Evolutionary conservation across 2,113 vertebrate genomes (phyloP).

Genomic region (Ondatra zibethicus): DNA sequence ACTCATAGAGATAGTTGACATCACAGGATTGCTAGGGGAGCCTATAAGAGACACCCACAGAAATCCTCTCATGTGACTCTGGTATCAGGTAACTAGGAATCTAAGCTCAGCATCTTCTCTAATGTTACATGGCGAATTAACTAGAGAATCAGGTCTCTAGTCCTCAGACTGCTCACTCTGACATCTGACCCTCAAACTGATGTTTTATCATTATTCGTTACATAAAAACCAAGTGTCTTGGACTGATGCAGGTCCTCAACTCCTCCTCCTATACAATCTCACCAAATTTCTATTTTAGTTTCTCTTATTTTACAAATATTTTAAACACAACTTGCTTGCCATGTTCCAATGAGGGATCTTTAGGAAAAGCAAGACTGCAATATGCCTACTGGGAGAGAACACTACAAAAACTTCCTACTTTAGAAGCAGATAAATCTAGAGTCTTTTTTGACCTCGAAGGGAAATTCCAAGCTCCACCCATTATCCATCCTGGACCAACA

Average conservation of each 20-base stretch:
- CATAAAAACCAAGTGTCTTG: neutral
- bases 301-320: neutral
- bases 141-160: neutral
- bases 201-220: too few species aligned
- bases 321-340: neutral
- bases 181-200: neutral
- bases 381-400: neutral
- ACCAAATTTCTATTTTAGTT: neutral
- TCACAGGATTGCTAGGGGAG: neutral
- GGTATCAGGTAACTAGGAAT: neutral
- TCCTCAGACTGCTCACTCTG: neutral
- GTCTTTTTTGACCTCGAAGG: neutral
- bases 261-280: neutral
- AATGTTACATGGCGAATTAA: neutral
- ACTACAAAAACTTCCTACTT: neutral
- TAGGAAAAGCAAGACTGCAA: neutral
- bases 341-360: neutral
- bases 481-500: neutral
- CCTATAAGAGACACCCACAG: neutral
- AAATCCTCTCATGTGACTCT: neutral
- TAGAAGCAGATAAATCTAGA: slow-evolving; percentile 14
- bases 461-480: neutral
- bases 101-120: neutral
- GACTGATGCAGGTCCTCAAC: neutral
- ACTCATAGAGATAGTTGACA: neutral